Conservation (phyloP, 2,888 invertebrate species). For the Malthinus seriepunctatus region DNA sequence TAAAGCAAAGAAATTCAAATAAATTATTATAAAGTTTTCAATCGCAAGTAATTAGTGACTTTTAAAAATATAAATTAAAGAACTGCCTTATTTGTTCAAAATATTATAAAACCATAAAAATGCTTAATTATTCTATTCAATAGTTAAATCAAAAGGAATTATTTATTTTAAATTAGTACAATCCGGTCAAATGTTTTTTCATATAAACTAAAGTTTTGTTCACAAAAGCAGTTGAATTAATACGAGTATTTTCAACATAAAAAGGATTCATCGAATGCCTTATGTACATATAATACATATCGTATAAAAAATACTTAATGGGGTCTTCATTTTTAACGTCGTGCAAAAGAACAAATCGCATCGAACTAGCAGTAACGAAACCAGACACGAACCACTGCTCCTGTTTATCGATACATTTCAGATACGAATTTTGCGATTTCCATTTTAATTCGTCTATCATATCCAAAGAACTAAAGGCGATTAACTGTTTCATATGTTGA, state of each 20-base stretch:
- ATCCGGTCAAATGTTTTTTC: conserved; percentile 58
- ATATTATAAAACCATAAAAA: too few relatives aligned
- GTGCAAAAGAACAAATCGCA: conserved; percentile 91
- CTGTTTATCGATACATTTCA: conserved; percentile 93
- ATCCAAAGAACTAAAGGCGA: conserved; percentile 93
- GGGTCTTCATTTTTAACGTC: conserved; percentile 93
- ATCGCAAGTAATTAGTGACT: too few relatives aligned
- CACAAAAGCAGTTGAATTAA: conserved; percentile 85
- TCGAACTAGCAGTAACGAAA: conserved; percentile 92
- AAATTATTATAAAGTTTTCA: too few relatives aligned
- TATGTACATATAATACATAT: conserved; percentile 93
- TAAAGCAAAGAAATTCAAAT: too few relatives aligned
- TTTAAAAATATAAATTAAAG: too few relatives aligned
- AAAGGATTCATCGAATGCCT: conserved; percentile 92
- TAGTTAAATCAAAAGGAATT: too few relatives aligned
- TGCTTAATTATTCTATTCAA: too few relatives aligned
- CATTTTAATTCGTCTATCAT: conserved; percentile 94
- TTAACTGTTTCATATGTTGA: conserved; percentile 80
- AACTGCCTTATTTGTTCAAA: too few relatives aligned
- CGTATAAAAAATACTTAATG: conserved; percentile 92
- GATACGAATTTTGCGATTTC: conserved; percentile 86
- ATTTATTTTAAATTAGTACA: not conserved
- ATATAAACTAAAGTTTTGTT: conserved; percentile 84
- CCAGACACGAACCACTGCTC: conserved; percentile 98
- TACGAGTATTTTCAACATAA: conserved; percentile 85